Evolutionary conservation across 2,888 invertebrate species (phyloP).

Genomic region (Anticlea derivata): DNA sequence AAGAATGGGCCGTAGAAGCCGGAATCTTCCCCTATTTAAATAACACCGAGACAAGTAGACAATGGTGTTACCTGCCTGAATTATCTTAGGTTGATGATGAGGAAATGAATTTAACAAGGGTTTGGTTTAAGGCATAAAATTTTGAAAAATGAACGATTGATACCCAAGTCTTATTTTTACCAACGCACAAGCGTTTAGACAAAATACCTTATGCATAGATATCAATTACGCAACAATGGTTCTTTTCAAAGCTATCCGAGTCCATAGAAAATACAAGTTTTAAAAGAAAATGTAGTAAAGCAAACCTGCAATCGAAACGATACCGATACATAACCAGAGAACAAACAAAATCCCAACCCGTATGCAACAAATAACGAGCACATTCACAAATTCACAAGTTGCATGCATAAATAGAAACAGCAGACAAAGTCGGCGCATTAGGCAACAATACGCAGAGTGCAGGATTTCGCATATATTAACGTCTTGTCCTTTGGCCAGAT

Average conservation of each 20-base stretch:
- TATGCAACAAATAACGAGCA: slow-evolving; percentile 27
- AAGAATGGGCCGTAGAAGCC: slow-evolving; percentile 69
- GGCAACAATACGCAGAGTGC: slow-evolving; percentile 76
- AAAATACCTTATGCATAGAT: too few species aligned
- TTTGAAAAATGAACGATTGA: too few species aligned
- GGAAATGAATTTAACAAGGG: background rate
- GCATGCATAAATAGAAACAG: slow-evolving; percentile 66
- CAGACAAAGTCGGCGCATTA: slow-evolving; percentile 72
- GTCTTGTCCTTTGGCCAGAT: slow-evolving; percentile 81
- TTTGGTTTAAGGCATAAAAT: background rate
- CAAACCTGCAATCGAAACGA: background rate
- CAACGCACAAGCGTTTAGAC: too few species aligned
- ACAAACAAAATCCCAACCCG: slow-evolving; percentile 8
- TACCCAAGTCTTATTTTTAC: too few species aligned
- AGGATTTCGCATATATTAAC: slow-evolving; percentile 80
- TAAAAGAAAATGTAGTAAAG: background rate
- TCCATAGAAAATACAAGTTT: too few species aligned
- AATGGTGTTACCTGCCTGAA: slow-evolving; percentile 32
- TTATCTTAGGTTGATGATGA: slow-evolving; percentile 1
- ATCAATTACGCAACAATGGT: too few species aligned
- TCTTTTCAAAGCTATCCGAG: too few species aligned
- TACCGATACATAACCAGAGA: background rate
- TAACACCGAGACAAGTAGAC: slow-evolving; percentile 66
- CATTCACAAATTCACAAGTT: slow-evolving; percentile 51
- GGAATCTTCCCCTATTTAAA: slow-evolving; percentile 71